Evolutionary conservation across 2,113 vertebrate genomes (phyloP), one percentile per base, ranked within the genome.

Genomic region (Bubo scandiacus): DNA sequence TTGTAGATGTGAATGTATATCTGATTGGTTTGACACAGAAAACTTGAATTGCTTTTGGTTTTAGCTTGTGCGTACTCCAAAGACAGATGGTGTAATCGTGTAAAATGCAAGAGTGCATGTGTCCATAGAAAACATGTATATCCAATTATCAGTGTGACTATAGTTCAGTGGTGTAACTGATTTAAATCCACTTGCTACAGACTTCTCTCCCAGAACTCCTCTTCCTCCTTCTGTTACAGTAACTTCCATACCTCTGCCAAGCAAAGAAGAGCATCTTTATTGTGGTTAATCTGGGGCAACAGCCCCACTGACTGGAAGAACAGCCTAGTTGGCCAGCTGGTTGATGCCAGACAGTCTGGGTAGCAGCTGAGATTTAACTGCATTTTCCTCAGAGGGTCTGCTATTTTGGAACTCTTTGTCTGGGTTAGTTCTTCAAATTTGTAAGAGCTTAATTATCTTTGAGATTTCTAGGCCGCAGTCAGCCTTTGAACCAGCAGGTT

Each of bases 331-430:
- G 75, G 66, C 81, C 73, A 87, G 87, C 89, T 94, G 92, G 70
- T 42, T 93, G 58, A 43, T 87, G 49, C 74, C 67, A 68, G 62
- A n/a, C 93, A 90, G 94, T 61, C 94, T 68, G 62, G 17, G 49
- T 65, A 87, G 78, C 90, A 95, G 90, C 93, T 80, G 93, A 96
- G 71, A 62, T 63, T 65, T 72, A 68, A 62, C 78, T 94, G 70
- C 81, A 49, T 85, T 95, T 93, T 90, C 71, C 81, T 96, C 54
- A 62, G 78, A 90, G 78, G 70, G 74, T 92, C 90, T 93, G 66
- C 92, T 91, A 2, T 85, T 95, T 94, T 86, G 62, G 54, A 93
- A 32, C 52, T 66, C 66, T 87, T 94, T 84, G 68, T 94, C 70
- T 95, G 70, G 27, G 54, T 84, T 97, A 67, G 49, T 13, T 93